Evolutionary conservation across 2,113 vertebrate species (phyloP).

Genomic region (Aviceda subcristata): DNA sequence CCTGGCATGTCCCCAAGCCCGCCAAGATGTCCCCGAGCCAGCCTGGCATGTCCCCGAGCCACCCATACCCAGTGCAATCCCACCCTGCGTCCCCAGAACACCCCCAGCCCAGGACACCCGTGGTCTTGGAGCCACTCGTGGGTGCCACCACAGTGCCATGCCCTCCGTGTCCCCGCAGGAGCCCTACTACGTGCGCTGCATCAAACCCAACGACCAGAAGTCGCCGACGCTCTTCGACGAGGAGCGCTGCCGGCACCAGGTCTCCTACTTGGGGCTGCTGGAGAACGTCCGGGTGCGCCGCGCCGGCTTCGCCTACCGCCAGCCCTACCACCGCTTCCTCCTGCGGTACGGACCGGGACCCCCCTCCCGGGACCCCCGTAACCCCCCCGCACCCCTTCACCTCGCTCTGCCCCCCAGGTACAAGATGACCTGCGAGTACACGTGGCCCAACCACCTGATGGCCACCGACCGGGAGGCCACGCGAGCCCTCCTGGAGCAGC

Average conservation of each 20-base stretch:
- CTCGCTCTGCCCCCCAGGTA: conserved; percentile 70
- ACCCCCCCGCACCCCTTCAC: not conserved
- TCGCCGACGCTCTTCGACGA: conserved; percentile 78
- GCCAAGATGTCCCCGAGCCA: not conserved
- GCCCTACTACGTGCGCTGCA: conserved; percentile 92
- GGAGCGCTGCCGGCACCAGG: conserved; percentile 86
- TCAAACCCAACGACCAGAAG: conserved; percentile 93
- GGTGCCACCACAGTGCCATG: not conserved
- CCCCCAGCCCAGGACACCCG: accelerated
- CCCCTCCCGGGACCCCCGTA: no score
- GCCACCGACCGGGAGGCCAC: conserved; percentile 80
- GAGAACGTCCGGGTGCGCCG: conserved; percentile 92
- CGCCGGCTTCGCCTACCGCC: conserved; percentile 91
- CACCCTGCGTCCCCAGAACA: accelerated
- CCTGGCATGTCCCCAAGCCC: no score
- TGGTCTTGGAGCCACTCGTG: accelerated
- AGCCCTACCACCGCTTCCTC: conserved; percentile 87
- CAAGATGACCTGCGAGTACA: conserved; percentile 97
- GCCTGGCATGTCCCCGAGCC: not conserved
- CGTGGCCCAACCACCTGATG: conserved; percentile 96
- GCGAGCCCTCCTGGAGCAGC: conserved; percentile 85
- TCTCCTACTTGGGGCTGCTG: conserved; percentile 88
- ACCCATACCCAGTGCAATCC: not conserved
- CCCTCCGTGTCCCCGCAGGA: conserved; percentile 69
- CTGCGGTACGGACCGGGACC: conserved; percentile 71